phyloP scores from a whole-genome alignment of 2,797 vertebrate species.

The Centroberyx gerrardi region DNA sequence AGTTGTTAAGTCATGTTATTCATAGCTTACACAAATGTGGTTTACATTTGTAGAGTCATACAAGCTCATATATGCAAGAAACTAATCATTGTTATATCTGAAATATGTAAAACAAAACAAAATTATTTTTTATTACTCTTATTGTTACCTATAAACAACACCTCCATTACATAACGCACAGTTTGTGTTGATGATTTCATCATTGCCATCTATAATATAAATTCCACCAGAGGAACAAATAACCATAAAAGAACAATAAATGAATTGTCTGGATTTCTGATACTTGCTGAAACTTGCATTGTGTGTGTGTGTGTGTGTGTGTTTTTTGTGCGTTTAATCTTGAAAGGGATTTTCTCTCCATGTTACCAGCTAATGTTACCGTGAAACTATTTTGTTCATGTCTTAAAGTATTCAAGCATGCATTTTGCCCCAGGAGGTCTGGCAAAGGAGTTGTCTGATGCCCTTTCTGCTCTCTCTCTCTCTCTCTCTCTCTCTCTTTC shows the following conservation, averaged over 20 bases:
- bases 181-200: conserved; percentile 17
- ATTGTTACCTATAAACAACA: not conserved
- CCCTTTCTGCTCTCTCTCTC: conserved; percentile 66
- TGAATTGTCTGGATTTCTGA: conserved; percentile 74
- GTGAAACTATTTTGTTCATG: conserved; percentile 78
- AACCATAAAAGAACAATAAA: conserved; percentile 74
- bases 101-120: not conserved
- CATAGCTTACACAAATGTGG: not conserved
- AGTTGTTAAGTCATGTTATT: too few species aligned
- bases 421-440: conserved; percentile 87
- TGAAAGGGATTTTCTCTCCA: conserved; percentile 76
- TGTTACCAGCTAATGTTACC: conserved; percentile 84
- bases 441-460: conserved; percentile 83
- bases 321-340: conserved; percentile 79
- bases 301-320: conserved; percentile 69
- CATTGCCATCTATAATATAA: conserved; percentile 25
- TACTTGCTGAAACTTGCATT: conserved; percentile 85
- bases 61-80: not conserved
- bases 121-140: conserved; percentile 5
- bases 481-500: conserved; percentile 3
- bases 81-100: not conserved
- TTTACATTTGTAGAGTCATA: not conserved
- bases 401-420: conserved; percentile 86
- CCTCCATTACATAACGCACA: not conserved
- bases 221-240: conserved; percentile 44